Percentiles rank a stretch among this genome's conserved stretches.
Conservation (phyloP, 2,113 vertebrate species). For the Scolopax mira region DNA sequence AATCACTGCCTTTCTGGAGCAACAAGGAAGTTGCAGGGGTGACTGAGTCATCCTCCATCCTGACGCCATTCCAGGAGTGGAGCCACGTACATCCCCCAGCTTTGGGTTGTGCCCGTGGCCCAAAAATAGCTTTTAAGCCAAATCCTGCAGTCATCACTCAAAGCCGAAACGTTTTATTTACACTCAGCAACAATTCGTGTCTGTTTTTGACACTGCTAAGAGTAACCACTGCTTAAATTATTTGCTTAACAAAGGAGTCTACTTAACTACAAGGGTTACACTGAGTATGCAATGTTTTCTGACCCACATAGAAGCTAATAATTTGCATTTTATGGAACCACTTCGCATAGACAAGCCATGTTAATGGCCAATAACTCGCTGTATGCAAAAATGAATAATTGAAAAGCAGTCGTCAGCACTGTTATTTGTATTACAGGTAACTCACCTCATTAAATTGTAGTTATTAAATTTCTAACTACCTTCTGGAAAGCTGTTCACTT, state of each 20-base stretch:
- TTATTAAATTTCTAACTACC: conserved; percentile 5
- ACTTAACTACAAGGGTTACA: background rate
- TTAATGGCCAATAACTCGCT: background rate
- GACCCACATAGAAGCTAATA: conserved; percentile 43
- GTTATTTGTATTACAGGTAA: conserved; percentile 16
- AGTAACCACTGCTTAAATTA: background rate
- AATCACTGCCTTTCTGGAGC: conserved; percentile 15
- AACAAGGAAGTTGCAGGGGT: background rate
- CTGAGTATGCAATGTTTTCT: background rate
- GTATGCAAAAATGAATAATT: conserved; percentile 15
- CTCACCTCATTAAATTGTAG: background rate
- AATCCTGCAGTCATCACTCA: background rate
- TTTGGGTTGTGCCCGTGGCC: background rate
- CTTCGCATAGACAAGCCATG: background rate
- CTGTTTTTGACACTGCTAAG: background rate
- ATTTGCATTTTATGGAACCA: conserved; percentile 35
- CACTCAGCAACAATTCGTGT: background rate
- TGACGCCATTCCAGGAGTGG: background rate
- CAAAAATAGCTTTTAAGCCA: conserved; percentile 33
- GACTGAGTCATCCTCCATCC: conserved; percentile 47
- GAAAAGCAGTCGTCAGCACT: conserved; percentile 3
- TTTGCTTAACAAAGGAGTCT: conserved; percentile 44
- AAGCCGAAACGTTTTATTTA: conserved; percentile 10
- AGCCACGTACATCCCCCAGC: background rate
- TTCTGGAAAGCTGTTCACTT: background rate